phyloP scores from a whole-genome alignment of 2,888 invertebrate species.

The Phalangium opilio region DNA sequence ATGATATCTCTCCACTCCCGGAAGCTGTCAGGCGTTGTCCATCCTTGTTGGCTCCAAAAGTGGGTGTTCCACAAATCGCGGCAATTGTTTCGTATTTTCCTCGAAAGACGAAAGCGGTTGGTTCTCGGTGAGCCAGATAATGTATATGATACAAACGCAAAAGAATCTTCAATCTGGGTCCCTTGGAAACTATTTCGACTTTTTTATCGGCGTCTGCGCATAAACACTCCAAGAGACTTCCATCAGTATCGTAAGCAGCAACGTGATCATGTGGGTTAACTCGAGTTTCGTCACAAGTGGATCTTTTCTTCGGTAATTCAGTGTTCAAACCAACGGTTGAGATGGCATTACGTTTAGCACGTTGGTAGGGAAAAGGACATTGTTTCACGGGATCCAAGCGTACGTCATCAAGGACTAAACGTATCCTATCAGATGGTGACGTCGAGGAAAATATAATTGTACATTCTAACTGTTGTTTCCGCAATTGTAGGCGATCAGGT shows the following conservation, averaged over 20 bases:
- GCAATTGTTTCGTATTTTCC: slow-evolving; percentile 14
- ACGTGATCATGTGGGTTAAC: slow-evolving; percentile 7
- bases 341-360: too few relatives aligned
- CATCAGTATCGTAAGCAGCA: slow-evolving; percentile 1
- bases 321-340: background rate
- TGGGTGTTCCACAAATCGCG: slow-evolving; percentile 10
- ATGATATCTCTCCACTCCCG: too few relatives aligned
- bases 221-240: slow-evolving; percentile 6
- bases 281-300: slow-evolving; percentile 4
- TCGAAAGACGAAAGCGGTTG: slow-evolving; percentile 7
- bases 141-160: slow-evolving; percentile 8
- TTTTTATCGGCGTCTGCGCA: slow-evolving; percentile 7
- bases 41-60: slow-evolving; percentile 8
- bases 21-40: slow-evolving; percentile 6
- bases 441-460: slow-evolving; percentile 1
- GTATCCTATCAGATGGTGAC: slow-evolving; percentile 4
- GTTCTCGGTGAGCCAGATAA: slow-evolving; percentile 9
- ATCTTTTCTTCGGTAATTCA: background rate
- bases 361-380: background rate
- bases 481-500: slow-evolving; percentile 8
- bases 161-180: slow-evolving; percentile 3
- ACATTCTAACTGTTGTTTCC: slow-evolving; percentile 3
- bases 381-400: slow-evolving; percentile 7
- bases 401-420: slow-evolving; percentile 5
- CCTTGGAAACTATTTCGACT: slow-evolving; percentile 3